These are phyloP conservation scores for Cervus canadensis DNA, from an alignment of 2,113 vertebrate species.

Conservation along the genomic window DNA sequence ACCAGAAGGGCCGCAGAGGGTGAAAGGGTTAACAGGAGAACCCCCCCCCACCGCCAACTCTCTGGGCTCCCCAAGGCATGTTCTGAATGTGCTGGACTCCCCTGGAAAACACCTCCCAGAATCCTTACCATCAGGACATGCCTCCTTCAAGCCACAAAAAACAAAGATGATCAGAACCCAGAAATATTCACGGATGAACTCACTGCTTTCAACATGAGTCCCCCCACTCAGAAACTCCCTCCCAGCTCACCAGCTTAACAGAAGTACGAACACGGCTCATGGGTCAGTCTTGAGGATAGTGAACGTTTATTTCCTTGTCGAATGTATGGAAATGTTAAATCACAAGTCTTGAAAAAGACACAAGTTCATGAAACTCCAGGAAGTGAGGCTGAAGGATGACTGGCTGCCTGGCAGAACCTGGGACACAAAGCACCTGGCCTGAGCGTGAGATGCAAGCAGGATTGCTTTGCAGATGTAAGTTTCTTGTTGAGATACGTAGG, in stretches of 20 bases:
- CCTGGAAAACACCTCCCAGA: rapidly evolving
- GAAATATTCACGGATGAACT: not conserved
- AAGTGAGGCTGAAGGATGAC: not conserved
- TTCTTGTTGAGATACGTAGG: not conserved
- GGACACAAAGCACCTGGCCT: too few relatives aligned
- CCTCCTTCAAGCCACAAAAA: not conserved
- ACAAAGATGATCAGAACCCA: not conserved
- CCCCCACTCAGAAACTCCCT: not conserved
- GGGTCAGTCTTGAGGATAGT: not conserved
- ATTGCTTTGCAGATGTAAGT: not conserved
- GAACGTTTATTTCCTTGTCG: not conserved
- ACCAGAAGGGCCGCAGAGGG: not conserved
- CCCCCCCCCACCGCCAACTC: too few relatives aligned
- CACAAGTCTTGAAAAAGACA: not conserved
- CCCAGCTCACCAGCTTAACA: not conserved
- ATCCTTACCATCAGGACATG: not conserved
- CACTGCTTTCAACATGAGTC: not conserved
- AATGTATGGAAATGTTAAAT: not conserved
- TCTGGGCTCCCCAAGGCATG: rapidly evolving
- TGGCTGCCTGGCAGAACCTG: too few relatives aligned
- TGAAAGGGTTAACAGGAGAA: not conserved
- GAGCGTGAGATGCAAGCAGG: not conserved
- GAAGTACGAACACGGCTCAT: not conserved
- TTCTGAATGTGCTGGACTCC: not conserved
- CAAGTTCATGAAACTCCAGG: not conserved